Evolutionary conservation across 1,140 invertebrate genomes (phyloP).

Genomic region (Acromyrmex heyeri): DNA sequence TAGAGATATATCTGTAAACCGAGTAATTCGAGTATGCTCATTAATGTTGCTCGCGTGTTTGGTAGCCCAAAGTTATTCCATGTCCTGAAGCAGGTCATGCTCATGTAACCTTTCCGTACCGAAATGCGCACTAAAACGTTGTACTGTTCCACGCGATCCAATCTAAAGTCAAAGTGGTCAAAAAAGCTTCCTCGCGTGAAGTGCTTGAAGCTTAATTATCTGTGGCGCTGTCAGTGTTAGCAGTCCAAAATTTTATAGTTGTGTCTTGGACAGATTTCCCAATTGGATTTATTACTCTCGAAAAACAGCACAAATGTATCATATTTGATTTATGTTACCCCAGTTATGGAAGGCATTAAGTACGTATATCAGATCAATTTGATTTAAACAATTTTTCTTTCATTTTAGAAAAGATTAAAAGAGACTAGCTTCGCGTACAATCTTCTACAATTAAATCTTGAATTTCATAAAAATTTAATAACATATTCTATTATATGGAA

Average conservation of each 20-base stretch:
- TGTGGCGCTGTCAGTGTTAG: background rate
- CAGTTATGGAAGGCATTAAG: background rate
- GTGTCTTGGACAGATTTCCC: background rate
- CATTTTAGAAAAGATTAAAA: background rate
- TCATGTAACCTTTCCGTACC: slow-evolving; percentile 46
- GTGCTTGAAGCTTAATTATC: slow-evolving; percentile 2
- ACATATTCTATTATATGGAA: too few species aligned
- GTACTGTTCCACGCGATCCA: slow-evolving; percentile 40
- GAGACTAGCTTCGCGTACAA: background rate
- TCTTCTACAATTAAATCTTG: background rate
- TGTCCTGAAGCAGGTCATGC: slow-evolving; percentile 55
- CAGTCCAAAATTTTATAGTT: slow-evolving; percentile 7
- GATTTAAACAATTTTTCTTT: background rate
- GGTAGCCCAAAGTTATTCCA: slow-evolving; percentile 36
- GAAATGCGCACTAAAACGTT: slow-evolving; percentile 38
- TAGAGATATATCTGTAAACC: slow-evolving; percentile 36
- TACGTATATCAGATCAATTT: background rate
- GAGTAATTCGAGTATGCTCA: slow-evolving; percentile 48
- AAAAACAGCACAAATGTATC: background rate
- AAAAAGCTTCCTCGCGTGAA: slow-evolving; percentile 36
- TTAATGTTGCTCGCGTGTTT: slow-evolving; percentile 70
- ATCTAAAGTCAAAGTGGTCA: slow-evolving; percentile 32
- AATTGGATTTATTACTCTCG: background rate
- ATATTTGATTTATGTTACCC: slow-evolving; percentile 2
- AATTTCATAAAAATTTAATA: slow-evolving; percentile 2